phyloP scores from a whole-genome alignment of 2,797 vertebrate genomes.

The Corythornis leucogaster region DNA sequence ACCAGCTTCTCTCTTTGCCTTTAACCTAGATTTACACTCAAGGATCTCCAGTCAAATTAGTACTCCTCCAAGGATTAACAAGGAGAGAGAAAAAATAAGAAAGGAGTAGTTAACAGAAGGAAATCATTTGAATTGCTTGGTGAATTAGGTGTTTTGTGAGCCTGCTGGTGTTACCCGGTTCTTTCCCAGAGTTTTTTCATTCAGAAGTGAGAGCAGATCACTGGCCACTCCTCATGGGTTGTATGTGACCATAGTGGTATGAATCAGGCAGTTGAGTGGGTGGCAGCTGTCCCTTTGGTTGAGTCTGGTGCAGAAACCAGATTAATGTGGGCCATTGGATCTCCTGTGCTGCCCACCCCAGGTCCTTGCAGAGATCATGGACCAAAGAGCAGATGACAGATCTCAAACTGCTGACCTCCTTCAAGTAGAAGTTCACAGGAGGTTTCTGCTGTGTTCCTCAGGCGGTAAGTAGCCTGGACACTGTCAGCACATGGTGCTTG shows the following conservation, averaged over 20 bases:
- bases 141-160: neutral
- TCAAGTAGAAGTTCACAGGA: neutral
- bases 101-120: neutral
- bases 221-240: neutral
- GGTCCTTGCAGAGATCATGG: fast-evolving
- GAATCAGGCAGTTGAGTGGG: neutral
- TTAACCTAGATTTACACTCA: neutral
- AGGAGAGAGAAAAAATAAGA: neutral
- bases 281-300: neutral
- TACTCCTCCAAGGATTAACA: neutral
- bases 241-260: neutral
- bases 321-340: fast-evolving
- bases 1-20: neutral
- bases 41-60: neutral
- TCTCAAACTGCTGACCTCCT: fast-evolving
- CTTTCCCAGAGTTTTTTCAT: neutral
- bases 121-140: neutral
- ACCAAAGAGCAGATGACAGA: fast-evolving
- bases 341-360: neutral
- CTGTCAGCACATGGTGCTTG: fast-evolving
- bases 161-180: neutral
- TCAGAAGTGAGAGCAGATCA: neutral
- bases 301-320: neutral
- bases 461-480: neutral
- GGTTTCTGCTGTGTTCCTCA: neutral